Base-by-base conservation (phyloP, 2,888 invertebrate species). In the Incurvaria masculella region DNA sequence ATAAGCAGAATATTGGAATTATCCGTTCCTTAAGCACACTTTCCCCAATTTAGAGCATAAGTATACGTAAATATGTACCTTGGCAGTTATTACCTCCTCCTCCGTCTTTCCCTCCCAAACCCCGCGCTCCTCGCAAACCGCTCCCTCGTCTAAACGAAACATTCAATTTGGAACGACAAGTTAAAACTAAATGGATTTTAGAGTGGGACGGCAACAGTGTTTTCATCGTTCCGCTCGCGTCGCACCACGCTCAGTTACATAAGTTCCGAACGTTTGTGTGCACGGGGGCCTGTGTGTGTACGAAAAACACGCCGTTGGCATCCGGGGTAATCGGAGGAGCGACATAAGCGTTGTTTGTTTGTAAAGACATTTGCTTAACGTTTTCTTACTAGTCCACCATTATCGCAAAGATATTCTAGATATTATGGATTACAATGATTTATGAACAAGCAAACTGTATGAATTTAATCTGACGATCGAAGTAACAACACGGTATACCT, bases 111-210 rank as follows among this genome's bases (percentile, higher is more conserved):
- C 23, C 47, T 44, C 48, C 49, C 50, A 48, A 44, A 50, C 52
- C 54, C 49, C 49, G 44, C 51, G 51, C 51, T 52, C 49, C 53
- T 49, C 56, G 40, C n/a, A 42, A 44, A 40, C 57, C 14, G 6
- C 56, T 57, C 59, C 61, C 57, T 58, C 55, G 61, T 60, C 59
- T 68, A 69, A 74, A 75, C 75, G 79, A 78, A 80, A 80, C 78
- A 79, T 78, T 79, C 80, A 79, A 78, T 80, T 80, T 80, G 79
- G 71, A 75, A 72, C 74, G 78, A 76, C 72, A 78, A 79, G 73
- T 79, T 78, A 74, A 74, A 79, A 71, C 72, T 75, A 79, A 80
- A 81, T 80, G 78, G 79, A 79, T 80, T 80, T 79, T 75, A 69
- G 69, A 70, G 68, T 67, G 64, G 65, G 68, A 63, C 68, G 66